Evolutionary conservation across 2,888 invertebrate species (phyloP), one percentile per base, ranked within the genome.

Genomic region (Lycophotia porphyrea): DNA sequence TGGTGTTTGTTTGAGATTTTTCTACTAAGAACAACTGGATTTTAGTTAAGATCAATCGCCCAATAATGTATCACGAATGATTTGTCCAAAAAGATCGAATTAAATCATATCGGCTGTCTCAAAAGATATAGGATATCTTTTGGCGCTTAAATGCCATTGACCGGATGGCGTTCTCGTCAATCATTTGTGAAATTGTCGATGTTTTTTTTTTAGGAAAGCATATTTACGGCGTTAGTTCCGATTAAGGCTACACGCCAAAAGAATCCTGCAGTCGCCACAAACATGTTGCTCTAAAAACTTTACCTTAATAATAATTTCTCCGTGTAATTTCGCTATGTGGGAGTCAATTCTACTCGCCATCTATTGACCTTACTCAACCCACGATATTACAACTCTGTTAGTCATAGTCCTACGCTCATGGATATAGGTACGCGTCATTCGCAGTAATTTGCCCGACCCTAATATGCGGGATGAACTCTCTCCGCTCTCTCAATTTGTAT

Each of bases 401-500:
- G 76, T 87, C 81, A 84, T 15, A 67, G 55, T 73, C 84, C 80
- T 68, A 82, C 71, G 76, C 70, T 78, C 74, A 70, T 68, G 64
- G 67, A 73, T 76, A 71, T 60, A 75, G 55, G 64, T 77, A 27
- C 68, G 42, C 74, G 80, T 74, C 81, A 84, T 85, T 87, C 79
- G 87, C 84, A 82, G 86, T 85, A 88, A 90, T 91, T 90, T 87
- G 85, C 85, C 47, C 90, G 92, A 91, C 93, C 92, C 92, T 92
- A 92, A 91, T 93, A 87, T 84, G 84, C 86, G 80, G 83, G 84
- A 89, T 90, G 89, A 88, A 90, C 93, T 91, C 91, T 91, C 91
- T 88, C 87, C 84, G 86, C 89, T 88, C 87, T 90, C 88, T 80
- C 88, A 90, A 90, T 89, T 90, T 88, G 84, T 89, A 88, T 90